Conservation (phyloP, 2,797 vertebrate species). For the Sebastes alutus region DNA sequence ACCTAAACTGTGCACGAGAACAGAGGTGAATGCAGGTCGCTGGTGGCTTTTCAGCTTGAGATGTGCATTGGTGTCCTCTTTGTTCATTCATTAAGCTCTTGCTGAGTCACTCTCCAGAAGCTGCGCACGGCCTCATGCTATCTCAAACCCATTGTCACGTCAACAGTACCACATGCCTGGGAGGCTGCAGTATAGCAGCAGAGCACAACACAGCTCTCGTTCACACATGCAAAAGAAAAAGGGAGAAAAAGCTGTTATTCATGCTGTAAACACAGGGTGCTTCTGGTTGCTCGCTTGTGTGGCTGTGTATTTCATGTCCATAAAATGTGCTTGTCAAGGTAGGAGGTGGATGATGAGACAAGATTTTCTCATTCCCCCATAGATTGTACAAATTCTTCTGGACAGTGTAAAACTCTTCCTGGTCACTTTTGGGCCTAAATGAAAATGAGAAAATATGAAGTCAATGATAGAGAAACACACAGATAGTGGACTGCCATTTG, state of each 20-base stretch:
- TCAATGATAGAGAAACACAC: neutral
- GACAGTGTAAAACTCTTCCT: neutral
- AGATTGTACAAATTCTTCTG: neutral
- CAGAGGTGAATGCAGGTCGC: conserved; percentile 9
- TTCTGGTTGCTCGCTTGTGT: neutral
- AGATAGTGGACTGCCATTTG: no score
- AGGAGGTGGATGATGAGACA: neutral
- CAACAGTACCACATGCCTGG: conserved; percentile 39
- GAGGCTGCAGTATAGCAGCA: conserved; percentile 28
- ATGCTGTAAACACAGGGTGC: neutral
- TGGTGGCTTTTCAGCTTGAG: conserved; percentile 19
- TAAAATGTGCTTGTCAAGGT: neutral
- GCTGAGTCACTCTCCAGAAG: conserved; percentile 55
- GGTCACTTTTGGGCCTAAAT: neutral
- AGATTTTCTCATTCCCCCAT: no score
- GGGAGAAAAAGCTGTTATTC: neutral
- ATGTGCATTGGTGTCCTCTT: conserved; percentile 13
- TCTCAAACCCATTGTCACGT: conserved; percentile 50
- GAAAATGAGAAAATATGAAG: no score
- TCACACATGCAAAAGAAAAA: conserved; percentile 3
- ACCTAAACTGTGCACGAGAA: conserved; percentile 22
- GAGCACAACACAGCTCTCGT: conserved; percentile 22
- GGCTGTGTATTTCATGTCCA: neutral
- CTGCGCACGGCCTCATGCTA: conserved; percentile 36
- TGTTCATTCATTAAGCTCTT: conserved; percentile 62